Conservation (phyloP, 2,797 vertebrate genomes). For the Mareca strepera region DNA sequence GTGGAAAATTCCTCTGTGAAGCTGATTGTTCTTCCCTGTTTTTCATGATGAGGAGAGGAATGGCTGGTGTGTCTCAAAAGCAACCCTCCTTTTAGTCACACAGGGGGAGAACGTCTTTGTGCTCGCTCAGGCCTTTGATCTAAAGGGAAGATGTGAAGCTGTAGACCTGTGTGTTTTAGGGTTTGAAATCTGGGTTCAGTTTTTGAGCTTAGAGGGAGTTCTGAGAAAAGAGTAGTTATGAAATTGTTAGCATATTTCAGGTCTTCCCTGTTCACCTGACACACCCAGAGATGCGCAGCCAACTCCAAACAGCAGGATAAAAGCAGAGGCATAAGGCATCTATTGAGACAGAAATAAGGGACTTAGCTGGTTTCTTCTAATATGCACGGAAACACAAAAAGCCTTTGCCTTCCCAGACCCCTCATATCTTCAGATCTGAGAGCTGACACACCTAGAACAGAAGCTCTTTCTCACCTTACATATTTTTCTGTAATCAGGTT, state of each 20-base stretch:
- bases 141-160: constrained; percentile 23
- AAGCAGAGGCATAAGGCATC: neutral
- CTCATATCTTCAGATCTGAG: neutral
- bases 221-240: neutral
- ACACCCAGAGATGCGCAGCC: neutral
- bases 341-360: neutral
- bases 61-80: constrained; percentile 41
- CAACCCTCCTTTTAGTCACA: constrained; percentile 16
- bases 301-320: neutral
- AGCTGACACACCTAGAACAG: neutral
- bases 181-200: constrained; percentile 44
- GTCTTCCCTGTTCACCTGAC: neutral
- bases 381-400: neutral
- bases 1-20: constrained; percentile 48
- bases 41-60: constrained; percentile 53
- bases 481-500: constrained; percentile 73
- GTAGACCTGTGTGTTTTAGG: constrained; percentile 37
- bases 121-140: neutral
- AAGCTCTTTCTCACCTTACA: neutral
- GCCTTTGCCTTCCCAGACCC: constrained; percentile 1
- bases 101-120: constrained; percentile 42
- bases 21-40: constrained; percentile 55
- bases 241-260: constrained; percentile 19
- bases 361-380: neutral
- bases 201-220: constrained; percentile 37